Evolutionary conservation across 92 coral and sea anemone species (phyloP), one percentile per base, ranked within the genome.

Genomic region (Porites lobata): DNA sequence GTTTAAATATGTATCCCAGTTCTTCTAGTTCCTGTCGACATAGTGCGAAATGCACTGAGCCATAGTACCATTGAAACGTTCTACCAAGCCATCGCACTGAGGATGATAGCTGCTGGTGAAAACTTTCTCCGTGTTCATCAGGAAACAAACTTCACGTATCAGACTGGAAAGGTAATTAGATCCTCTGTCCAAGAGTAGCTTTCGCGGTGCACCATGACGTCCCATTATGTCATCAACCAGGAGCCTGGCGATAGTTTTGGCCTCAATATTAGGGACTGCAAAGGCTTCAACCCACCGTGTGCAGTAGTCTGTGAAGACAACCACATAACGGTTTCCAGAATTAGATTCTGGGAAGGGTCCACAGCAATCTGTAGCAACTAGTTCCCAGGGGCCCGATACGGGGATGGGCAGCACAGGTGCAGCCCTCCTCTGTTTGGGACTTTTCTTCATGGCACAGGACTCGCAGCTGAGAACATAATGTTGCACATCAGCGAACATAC

Each of bases 1-100:
- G 3, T 88, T 90, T 22, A 91, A 69, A 38, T 87, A 89, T 8
- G 68, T n/a, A 47, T 88, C 94, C 96, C 94, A 93, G 22, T 93
- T 90, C 4, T 75, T 71, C 70, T 91, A 87, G 20, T 91, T 82
- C 17, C 65, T 63, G 57, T 69, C 75, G 1, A 88, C 82, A 67
- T 57, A 89, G 76, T 77, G 70, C 1, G 93, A 85, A 17, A 90
- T 26, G 38, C 88, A 24, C 53, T 90, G 77, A 9, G 76, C 85
- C 29, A 90, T 32, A 1, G 86, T 79, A 15, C 75, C 56, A 68
- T 79, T 85, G 22, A 65, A 84, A 4, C 73, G 67, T 54, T 89
- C 89, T 6, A 74, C 77, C 13, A 84, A 29, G 61, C 89, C 89
- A 59, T 89, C 83, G 8, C 79, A 65, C 50, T 77, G 90, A 4